Evolutionary conservation across 1,140 invertebrate genomes (phyloP), one percentile per base, ranked within the genome.

Genomic region (Geopemphigus sp.): DNA sequence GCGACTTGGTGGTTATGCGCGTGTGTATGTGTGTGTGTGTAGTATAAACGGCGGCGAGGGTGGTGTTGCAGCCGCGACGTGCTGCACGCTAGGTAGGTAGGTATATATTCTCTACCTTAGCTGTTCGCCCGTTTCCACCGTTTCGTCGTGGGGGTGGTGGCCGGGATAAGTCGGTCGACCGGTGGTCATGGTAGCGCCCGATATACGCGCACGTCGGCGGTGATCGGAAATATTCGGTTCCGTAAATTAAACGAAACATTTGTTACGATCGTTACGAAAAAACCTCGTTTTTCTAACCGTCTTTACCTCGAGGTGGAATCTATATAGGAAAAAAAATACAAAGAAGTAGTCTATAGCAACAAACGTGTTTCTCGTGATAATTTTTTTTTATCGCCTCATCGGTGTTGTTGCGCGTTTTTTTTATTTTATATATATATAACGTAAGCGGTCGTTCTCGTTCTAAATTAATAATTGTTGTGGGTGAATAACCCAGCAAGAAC

Each of bases 391-490:
- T 50, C 24, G 14, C 22, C 17, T 17, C 4, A 22, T 10, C 19
- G 63, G 19, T 22, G 14, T 64, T 64, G 64, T 66, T 45, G 32
- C 6, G 45, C 14, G n/a, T 24, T 47, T 66, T 66, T 50, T 70
- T 17, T 70, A 4, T n/a, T 29, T 39, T 59, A 24, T 26, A 47
- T n/a, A 4, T 47, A 24, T 50, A n/a, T n/a, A n/a, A 5, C 11
- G 22, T 29, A 72, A 72, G n/a, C 54, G 12, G 72, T 59, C 72
- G 32, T 76, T 45, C 72, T 76, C 56, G 73, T 76, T 78, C 56
- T 61, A 78, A 78, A 78, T 78, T 78, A 59, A 74, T 74, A 78
- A 78, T 78, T 63, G 74, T 78, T 61, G 74, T 78, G 57, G 74
- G 74, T 78, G 74, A 78, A 78, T 78, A 78, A 78, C 74, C 74